Conservation (phyloP, 2,113 vertebrate species). For the Microtus richardsoni region DNA sequence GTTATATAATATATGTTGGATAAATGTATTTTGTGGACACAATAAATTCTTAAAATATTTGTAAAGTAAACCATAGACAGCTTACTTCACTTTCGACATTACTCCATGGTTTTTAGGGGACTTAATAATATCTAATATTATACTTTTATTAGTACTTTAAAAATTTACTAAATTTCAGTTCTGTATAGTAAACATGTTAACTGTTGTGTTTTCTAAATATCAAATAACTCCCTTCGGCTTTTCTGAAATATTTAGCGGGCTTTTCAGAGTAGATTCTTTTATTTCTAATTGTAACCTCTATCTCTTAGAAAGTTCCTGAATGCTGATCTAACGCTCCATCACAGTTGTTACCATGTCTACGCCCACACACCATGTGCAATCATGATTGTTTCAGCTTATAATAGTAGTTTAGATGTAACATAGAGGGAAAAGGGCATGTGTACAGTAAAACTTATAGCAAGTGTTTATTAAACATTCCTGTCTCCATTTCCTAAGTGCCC, state of each 20-base stretch:
- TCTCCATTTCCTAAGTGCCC: constrained; percentile 66
- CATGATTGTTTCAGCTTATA: constrained; percentile 70
- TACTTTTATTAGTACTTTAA: constrained; percentile 23
- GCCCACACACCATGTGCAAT: neutral
- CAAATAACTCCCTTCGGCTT: constrained; percentile 51
- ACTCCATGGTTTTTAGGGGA: constrained; percentile 64
- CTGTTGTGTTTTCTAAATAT: constrained; percentile 57
- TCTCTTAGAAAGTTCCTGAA: constrained; percentile 34
- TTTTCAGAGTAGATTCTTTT: neutral
- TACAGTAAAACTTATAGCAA: constrained; percentile 67
- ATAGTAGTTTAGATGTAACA: constrained; percentile 69
- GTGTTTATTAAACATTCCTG: constrained; percentile 67
- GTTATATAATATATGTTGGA: neutral
- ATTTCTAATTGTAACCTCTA: constrained; percentile 18
- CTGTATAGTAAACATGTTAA: constrained; percentile 72
- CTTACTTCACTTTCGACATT: constrained; percentile 51
- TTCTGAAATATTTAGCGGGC: constrained; percentile 61
- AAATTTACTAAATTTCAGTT: constrained; percentile 64
- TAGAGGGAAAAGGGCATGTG: constrained; percentile 75
- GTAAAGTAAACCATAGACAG: neutral
- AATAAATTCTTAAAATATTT: neutral
- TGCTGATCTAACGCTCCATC: neutral
- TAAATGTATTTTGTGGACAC: neutral
- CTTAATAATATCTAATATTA: constrained; percentile 60
- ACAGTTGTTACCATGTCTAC: neutral